phyloP scores from a whole-genome alignment of 1,140 invertebrate genomes.

The Platyura marginata region DNA sequence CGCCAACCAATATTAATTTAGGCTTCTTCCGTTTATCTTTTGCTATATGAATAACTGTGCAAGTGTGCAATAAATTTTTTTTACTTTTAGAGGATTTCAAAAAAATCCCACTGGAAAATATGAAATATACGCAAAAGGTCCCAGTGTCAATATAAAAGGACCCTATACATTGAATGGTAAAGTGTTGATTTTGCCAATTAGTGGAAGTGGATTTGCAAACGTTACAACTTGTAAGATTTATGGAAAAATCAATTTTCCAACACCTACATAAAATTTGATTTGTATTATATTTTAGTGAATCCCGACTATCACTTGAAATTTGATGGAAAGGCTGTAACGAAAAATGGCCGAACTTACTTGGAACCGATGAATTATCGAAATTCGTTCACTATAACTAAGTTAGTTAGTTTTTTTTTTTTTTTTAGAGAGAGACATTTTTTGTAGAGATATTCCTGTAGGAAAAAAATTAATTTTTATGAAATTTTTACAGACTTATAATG shows the following conservation, averaged over 20 bases:
- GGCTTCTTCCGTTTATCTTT: too few species aligned
- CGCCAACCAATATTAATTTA: too few species aligned
- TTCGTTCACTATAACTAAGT: neutral
- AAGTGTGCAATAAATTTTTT: too few species aligned
- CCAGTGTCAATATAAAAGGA: neutral
- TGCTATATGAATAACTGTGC: too few species aligned
- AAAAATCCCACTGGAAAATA: slow-evolving; percentile 11
- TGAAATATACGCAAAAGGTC: neutral
- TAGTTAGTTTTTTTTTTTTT: too few species aligned
- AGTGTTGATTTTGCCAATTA: neutral
- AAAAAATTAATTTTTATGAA: too few species aligned
- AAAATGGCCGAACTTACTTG: slow-evolving; percentile 12
- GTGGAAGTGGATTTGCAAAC: neutral
- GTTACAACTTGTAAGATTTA: slow-evolving; percentile 2
- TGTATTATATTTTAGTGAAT: slow-evolving; percentile 8
- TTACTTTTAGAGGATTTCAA: slow-evolving; percentile 14
- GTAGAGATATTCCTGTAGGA: too few species aligned
- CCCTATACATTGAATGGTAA: neutral
- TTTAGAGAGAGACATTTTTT: too few species aligned
- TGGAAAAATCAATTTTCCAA: slow-evolving; percentile 8
- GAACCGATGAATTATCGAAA: slow-evolving; percentile 8
- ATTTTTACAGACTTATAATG: too few species aligned
- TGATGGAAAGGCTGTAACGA: slow-evolving; percentile 7
- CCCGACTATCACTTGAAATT: slow-evolving; percentile 6
- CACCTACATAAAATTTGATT: neutral